Conservation (phyloP, 1,140 invertebrate species). For the Heterodera carotae region DNA sequence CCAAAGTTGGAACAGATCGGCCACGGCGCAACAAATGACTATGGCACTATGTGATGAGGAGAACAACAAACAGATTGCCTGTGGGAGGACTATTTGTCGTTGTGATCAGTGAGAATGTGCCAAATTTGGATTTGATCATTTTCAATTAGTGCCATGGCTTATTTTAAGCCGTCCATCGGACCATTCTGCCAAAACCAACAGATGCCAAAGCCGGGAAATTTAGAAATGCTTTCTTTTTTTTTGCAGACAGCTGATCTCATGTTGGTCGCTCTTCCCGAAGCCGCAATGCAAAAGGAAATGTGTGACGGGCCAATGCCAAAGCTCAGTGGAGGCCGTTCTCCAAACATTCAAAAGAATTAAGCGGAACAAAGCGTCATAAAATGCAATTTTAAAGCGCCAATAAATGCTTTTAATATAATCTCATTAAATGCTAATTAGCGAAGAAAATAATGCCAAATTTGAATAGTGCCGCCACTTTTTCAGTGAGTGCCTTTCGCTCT, state of each 20-base stretch:
- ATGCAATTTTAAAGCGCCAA: too few species aligned
- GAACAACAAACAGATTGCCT: not conserved
- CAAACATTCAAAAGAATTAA: not conserved
- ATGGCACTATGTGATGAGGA: not conserved
- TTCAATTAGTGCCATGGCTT: too few species aligned
- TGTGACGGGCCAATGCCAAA: not conserved
- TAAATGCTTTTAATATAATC: too few species aligned
- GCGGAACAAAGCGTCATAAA: not conserved
- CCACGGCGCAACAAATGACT: not conserved
- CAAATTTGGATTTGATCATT: too few species aligned
- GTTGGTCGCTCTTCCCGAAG: not conserved
- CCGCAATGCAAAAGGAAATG: not conserved
- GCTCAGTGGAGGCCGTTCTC: not conserved
- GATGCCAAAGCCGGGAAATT: too few species aligned
- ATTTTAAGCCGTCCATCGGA: too few species aligned
- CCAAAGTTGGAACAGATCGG: not conserved
- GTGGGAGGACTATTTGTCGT: not conserved
- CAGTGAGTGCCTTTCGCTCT: not conserved
- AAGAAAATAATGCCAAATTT: not conserved
- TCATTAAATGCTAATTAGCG: not conserved
- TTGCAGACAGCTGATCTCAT: not conserved
- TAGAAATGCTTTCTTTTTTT: not conserved
- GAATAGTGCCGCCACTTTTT: not conserved
- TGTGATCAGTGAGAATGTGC: conserved; percentile 2
- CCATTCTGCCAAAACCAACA: too few species aligned